Percentiles rank a stretch among this genome's conserved stretches.
Conservation (phyloP, 2,113 vertebrate species). For the Cervus canadensis region DNA sequence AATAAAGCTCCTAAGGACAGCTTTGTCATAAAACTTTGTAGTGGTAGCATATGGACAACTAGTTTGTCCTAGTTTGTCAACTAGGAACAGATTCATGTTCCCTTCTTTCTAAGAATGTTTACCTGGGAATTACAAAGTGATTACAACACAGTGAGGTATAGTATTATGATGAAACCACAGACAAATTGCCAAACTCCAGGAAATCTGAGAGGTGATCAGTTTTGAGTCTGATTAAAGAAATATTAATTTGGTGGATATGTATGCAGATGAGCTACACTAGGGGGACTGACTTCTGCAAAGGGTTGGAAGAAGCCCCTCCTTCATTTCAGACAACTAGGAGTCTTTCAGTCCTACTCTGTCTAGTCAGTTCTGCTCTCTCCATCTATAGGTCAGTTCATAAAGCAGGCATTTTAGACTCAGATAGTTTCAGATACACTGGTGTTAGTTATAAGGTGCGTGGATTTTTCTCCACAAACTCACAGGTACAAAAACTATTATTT, state of each 20-base stretch:
- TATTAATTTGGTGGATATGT: background rate
- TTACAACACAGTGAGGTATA: background rate
- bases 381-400: background rate
- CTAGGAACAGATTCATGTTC: background rate
- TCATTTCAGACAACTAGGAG: background rate
- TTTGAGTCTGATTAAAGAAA: background rate
- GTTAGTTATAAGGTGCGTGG: background rate
- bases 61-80: background rate
- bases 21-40: background rate
- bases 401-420: background rate
- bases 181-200: background rate
- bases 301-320: background rate
- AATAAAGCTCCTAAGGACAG: background rate
- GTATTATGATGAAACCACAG: background rate
- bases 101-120: background rate
- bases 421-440: background rate
- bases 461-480: background rate
- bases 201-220: background rate
- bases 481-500: background rate
- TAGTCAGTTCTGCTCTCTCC: background rate
- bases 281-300: background rate
- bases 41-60: background rate
- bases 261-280: background rate
- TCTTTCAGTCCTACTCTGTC: background rate
- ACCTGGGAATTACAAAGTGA: background rate